Conservation (phyloP, 2,888 invertebrate species). For the Stenichneumon culpator region DNA sequence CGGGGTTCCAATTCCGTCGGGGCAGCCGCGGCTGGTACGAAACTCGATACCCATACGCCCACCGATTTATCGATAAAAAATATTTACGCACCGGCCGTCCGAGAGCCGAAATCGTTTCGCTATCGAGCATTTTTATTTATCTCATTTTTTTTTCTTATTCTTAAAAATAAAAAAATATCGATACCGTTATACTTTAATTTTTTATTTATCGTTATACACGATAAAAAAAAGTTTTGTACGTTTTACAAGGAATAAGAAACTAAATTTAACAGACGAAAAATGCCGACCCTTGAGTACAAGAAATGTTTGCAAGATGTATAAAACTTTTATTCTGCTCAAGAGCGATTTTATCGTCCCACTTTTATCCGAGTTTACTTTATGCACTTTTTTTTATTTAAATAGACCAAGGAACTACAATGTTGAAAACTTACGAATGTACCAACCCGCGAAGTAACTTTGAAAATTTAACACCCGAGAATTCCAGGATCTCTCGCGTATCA, state of each 20-base stretch:
- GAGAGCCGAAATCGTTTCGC: constrained; percentile 1
- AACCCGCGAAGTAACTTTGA: constrained; percentile 43
- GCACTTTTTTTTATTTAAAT: background rate
- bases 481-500: constrained; percentile 12
- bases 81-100: constrained; percentile 14
- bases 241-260: background rate
- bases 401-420: background rate
- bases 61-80: constrained; percentile 65
- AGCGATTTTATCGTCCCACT: constrained; percentile 1
- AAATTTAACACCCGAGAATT: constrained; percentile 56
- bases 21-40: constrained; percentile 48
- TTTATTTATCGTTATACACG: too few relatives aligned
- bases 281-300: background rate
- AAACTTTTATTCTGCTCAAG: background rate
- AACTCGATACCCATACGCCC: constrained; percentile 70
- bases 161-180: background rate
- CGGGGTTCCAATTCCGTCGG: constrained; percentile 31
- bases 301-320: background rate
- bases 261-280: background rate
- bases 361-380: background rate
- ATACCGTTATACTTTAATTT: too few relatives aligned
- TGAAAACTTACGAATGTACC: constrained; percentile 38
- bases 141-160: background rate
- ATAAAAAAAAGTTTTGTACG: too few relatives aligned
- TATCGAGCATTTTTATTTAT: background rate